A percentile compares a stretch with the other conserved stretches of the same genome.
Evolutionary conservation across 1,140 invertebrate species (phyloP).

Genomic region (Aphidius gifuensis): DNA sequence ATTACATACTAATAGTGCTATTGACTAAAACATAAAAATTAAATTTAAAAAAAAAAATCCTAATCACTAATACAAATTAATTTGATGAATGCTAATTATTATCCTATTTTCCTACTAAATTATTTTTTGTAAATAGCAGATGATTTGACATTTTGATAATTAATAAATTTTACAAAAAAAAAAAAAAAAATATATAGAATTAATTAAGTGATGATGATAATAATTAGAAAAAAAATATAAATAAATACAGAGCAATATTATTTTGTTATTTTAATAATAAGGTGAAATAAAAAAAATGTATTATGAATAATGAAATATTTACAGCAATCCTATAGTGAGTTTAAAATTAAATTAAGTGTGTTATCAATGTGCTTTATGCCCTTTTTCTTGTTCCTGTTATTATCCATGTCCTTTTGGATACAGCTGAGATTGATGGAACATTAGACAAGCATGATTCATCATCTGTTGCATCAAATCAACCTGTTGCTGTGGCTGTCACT

Average conservation of each 20-base stretch:
- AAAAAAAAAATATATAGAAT: too few relatives aligned
- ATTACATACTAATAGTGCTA: too few relatives aligned
- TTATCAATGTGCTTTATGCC: conserved; percentile 57
- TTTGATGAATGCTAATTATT: too few relatives aligned
- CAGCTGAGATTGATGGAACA: conserved; percentile 55
- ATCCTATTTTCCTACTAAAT: too few relatives aligned
- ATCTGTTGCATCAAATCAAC: conserved; percentile 52
- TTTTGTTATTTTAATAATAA: not conserved
- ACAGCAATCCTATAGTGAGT: conserved; percentile 44
- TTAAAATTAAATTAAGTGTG: conserved; percentile 50
- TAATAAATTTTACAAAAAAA: too few relatives aligned
- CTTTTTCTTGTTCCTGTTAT: conserved; percentile 51
- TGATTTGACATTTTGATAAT: too few relatives aligned
- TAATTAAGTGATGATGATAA: too few relatives aligned
- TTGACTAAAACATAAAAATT: too few relatives aligned
- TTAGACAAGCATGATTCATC: conserved; percentile 53
- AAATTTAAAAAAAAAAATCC: too few relatives aligned
- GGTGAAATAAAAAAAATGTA: conserved; percentile 4
- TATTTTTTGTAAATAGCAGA: too few relatives aligned
- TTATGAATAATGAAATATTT: conserved; percentile 23
- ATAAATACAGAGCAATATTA: conserved; percentile 8
- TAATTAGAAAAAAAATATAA: conserved; percentile 3
- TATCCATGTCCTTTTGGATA: conserved; percentile 55
- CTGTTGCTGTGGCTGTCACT: conserved; percentile 39
- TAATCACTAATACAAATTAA: too few relatives aligned